These are phyloP conservation scores for Cavia porcellus DNA, from an alignment of 2,113 vertebrate genomes.

Conservation along the genomic window DNA sequence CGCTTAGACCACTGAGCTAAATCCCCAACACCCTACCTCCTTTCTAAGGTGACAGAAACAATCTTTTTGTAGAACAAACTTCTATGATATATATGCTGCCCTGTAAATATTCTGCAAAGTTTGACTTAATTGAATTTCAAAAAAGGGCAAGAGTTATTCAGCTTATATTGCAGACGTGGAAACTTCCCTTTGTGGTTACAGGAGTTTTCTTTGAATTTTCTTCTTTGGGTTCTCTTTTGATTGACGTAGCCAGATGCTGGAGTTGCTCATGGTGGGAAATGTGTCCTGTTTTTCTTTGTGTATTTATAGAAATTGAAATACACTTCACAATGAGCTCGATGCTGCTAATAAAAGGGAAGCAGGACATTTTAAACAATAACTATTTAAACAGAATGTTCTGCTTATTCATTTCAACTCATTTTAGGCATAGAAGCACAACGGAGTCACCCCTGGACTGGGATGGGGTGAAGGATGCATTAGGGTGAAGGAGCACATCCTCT, in stretches of 20 bases:
- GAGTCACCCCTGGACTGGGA: background rate
- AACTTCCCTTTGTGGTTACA: background rate
- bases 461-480: background rate
- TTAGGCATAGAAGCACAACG: background rate
- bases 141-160: background rate
- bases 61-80: background rate
- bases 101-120: background rate
- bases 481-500: accelerated
- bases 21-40: no score
- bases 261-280: background rate
- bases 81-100: background rate
- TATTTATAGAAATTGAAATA: constrained; percentile 9
- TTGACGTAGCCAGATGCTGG: constrained; percentile 33
- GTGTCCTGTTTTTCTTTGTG: constrained; percentile 1
- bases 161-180: background rate
- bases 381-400: background rate
- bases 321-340: background rate
- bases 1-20: no score
- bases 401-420: background rate
- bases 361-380: background rate
- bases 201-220: background rate
- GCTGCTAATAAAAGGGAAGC: background rate
- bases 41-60: background rate
- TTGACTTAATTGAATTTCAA: constrained; percentile 26
- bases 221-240: constrained; percentile 45